Evolutionary conservation across 1,140 invertebrate species (phyloP).

Genomic region (Neodiprion virginianus): DNA sequence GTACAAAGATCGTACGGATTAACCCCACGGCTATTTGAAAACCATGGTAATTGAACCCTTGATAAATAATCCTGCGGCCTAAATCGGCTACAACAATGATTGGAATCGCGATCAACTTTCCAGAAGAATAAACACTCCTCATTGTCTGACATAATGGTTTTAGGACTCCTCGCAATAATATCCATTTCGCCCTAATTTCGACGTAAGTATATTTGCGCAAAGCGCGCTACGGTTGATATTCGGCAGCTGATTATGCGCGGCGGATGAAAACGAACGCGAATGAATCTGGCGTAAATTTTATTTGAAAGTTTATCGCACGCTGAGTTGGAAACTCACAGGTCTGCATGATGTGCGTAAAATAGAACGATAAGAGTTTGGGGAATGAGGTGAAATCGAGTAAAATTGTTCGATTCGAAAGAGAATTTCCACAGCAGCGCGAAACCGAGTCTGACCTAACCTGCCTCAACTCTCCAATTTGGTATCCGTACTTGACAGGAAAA

Average conservation of each 20-base stretch:
- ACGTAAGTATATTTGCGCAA: too few relatives aligned
- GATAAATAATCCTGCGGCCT: too few relatives aligned
- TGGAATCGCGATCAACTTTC: too few relatives aligned
- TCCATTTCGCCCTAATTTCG: too few relatives aligned
- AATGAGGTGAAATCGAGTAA: not conserved
- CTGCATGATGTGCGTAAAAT: not conserved
- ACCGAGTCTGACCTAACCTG: not conserved
- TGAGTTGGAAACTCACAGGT: not conserved
- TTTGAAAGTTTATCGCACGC: not conserved
- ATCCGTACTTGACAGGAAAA: not conserved
- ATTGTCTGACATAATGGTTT: too few relatives aligned
- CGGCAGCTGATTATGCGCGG: not conserved
- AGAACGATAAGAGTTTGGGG: not conserved
- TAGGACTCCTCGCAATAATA: too few relatives aligned
- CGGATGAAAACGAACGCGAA: conserved; percentile 34
- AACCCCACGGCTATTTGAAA: too few relatives aligned
- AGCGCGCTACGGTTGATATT: not conserved
- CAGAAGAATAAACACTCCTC: too few relatives aligned
- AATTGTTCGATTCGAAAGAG: not conserved
- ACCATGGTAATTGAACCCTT: too few relatives aligned
- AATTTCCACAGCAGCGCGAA: not conserved
- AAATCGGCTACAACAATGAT: too few relatives aligned
- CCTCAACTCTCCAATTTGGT: not conserved
- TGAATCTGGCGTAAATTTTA: conserved; percentile 40
- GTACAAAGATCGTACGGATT: too few relatives aligned